phyloP scores from a whole-genome alignment of 2,888 invertebrate genomes.

The Drosophila anomelani region DNA sequence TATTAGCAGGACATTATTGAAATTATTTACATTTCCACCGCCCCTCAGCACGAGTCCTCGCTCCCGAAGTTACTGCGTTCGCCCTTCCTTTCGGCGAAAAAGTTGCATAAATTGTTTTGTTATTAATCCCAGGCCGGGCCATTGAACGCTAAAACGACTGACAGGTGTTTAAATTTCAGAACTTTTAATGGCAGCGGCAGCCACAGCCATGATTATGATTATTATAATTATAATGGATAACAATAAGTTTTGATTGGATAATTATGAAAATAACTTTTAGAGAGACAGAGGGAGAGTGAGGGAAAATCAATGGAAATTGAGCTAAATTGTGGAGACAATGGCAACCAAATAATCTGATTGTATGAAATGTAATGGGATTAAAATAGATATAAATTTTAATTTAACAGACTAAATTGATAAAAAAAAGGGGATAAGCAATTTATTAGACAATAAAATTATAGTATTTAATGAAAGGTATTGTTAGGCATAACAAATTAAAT shows the following conservation, averaged over 20 bases:
- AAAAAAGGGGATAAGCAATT: neutral
- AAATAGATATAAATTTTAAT: constrained; percentile 13
- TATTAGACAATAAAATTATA: neutral
- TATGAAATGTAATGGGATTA: constrained; percentile 11
- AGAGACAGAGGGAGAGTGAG: neutral
- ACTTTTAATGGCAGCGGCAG: constrained; percentile 53
- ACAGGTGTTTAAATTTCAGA: constrained; percentile 57
- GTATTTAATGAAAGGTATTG: neutral
- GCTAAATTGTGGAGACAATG: constrained; percentile 22
- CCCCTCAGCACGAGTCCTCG: constrained; percentile 8
- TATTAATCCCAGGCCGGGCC: constrained; percentile 43
- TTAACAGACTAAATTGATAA: neutral
- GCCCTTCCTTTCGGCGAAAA: constrained; percentile 7
- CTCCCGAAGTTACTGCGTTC: neutral
- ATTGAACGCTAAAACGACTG: constrained; percentile 39
- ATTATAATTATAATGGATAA: constrained; percentile 47
- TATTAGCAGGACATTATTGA: constrained; percentile 75
- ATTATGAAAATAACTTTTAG: constrained; percentile 30
- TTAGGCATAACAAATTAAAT: neutral
- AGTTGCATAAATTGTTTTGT: constrained; percentile 48
- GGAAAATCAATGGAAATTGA: constrained; percentile 21
- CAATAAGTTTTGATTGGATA: constrained; percentile 47
- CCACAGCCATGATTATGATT: constrained; percentile 43
- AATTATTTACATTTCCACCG: constrained; percentile 61
- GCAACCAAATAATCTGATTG: neutral